Conservation (phyloP, 2,113 vertebrate genomes). For the Oryzias celebensis region DNA sequence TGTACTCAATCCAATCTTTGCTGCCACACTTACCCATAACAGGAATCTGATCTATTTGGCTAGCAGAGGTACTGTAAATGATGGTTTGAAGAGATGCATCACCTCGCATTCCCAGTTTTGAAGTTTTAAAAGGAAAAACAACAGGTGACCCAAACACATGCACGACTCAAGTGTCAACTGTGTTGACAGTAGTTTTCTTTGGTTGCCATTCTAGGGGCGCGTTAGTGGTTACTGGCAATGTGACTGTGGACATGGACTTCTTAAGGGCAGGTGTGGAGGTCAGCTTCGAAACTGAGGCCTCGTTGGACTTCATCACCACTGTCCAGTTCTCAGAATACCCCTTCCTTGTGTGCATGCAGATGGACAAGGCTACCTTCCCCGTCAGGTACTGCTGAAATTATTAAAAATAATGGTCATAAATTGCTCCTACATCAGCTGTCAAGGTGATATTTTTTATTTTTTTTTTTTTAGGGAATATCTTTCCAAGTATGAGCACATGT, state of each 20-base stretch:
- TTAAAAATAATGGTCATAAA: not conserved
- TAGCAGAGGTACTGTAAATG: no score
- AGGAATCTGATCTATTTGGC: no score
- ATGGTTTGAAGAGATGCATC: no score
- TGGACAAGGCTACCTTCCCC: slow-evolving; percentile 87
- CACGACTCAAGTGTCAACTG: not conserved
- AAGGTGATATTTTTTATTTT: not conserved
- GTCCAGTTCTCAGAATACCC: slow-evolving; percentile 98
- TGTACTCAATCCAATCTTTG: no score
- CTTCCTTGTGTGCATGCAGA: slow-evolving; percentile 96
- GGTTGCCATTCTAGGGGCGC: slow-evolving; percentile 79
- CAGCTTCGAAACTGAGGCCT: slow-evolving; percentile 82
- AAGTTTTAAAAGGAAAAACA: no score
- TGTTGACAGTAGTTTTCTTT: not conserved
- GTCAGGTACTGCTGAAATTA: slow-evolving; percentile 78
- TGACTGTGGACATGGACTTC: slow-evolving; percentile 88
- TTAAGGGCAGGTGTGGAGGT: slow-evolving; percentile 85
- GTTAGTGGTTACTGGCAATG: slow-evolving; percentile 78
- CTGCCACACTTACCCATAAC: no score
- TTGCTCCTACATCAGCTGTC: no score
- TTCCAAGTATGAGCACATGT: slow-evolving; percentile 85
- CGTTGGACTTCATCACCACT: slow-evolving; percentile 90
- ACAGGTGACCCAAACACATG: no score
- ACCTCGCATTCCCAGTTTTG: no score
- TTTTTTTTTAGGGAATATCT: slow-evolving; percentile 75